A percentile compares a stretch with the other conserved stretches of the same genome.
These are phyloP conservation scores for Oophaga pumilio DNA, from an alignment of 2,113 vertebrate genomes.

Conservation along the genomic window DNA sequence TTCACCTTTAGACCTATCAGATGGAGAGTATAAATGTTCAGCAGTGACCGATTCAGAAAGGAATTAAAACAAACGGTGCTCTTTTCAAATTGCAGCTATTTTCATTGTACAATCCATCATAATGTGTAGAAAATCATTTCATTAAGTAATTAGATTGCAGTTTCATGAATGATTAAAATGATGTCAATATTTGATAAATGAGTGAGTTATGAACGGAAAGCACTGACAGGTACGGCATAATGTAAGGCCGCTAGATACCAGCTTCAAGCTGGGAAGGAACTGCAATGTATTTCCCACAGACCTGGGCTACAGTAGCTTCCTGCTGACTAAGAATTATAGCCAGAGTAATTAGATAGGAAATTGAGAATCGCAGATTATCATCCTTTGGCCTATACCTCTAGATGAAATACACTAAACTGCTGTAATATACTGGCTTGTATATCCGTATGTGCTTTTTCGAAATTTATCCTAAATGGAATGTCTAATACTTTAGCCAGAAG, in stretches of 20 bases:
- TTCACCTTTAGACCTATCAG: not conserved
- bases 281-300: not conserved
- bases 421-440: not conserved
- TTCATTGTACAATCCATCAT: conserved; percentile 23
- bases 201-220: not conserved
- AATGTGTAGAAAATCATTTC: conserved; percentile 30
- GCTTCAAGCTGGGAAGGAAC: not conserved
- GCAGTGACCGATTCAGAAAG: not conserved
- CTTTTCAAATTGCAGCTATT: conserved; percentile 20
- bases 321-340: not conserved
- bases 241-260: not conserved
- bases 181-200: conserved; percentile 43
- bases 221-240: not conserved
- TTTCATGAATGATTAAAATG: conserved; percentile 51
- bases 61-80: not conserved
- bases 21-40: not conserved
- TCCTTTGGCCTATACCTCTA: not conserved
- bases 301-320: not conserved
- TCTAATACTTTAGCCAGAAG: not conserved
- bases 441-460: not conserved
- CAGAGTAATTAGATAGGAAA: not conserved
- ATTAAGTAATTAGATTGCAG: conserved; percentile 46
- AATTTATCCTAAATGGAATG: not conserved
- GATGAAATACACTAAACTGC: not conserved
- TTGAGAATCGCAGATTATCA: conserved; percentile 11